Conservation (phyloP, 2,797 vertebrate species). For the Lagocephalus sceleratus region DNA sequence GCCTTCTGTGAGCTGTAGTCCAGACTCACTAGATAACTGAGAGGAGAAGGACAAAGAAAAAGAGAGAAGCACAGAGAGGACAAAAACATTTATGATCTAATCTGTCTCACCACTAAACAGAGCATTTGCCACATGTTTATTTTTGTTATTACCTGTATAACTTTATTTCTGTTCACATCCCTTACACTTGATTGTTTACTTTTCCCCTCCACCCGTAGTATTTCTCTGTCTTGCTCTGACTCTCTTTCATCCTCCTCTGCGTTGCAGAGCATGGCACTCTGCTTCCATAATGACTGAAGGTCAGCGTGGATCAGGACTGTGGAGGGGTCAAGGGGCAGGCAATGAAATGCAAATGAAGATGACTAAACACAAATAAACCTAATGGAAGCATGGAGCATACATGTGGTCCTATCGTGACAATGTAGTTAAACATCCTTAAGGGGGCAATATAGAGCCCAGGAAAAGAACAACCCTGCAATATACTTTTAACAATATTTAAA, state of each 20-base stretch:
- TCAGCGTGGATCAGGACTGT: slow-evolving; percentile 66
- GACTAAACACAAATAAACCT: too few species aligned
- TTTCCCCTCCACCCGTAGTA: slow-evolving; percentile 42
- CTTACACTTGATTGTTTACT: slow-evolving; percentile 18
- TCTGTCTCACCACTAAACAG: slow-evolving; percentile 43
- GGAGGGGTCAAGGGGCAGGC: slow-evolving; percentile 3
- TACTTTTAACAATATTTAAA: too few species aligned
- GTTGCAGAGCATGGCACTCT: slow-evolving; percentile 45
- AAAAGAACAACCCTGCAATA: too few species aligned
- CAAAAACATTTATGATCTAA: slow-evolving; percentile 20
- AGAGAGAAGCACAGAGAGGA: neutral
- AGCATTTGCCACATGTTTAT: slow-evolving; percentile 7
- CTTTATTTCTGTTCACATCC: neutral
- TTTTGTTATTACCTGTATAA: neutral
- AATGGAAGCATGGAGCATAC: too few species aligned
- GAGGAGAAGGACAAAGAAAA: neutral
- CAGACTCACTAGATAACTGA: slow-evolving; percentile 48
- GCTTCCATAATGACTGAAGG: slow-evolving; percentile 73
- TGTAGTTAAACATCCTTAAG: too few species aligned
- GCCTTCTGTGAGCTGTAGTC: slow-evolving; percentile 36
- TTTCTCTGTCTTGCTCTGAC: slow-evolving; percentile 55
- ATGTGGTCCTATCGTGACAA: too few species aligned
- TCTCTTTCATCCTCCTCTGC: slow-evolving; percentile 21
- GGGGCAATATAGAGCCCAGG: too few species aligned
- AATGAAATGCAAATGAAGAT: too few species aligned